A percentile compares a stretch with the other conserved stretches of the same genome.
Conservation (phyloP, 2,888 invertebrate genomes). For the Corythucha ciliata region DNA sequence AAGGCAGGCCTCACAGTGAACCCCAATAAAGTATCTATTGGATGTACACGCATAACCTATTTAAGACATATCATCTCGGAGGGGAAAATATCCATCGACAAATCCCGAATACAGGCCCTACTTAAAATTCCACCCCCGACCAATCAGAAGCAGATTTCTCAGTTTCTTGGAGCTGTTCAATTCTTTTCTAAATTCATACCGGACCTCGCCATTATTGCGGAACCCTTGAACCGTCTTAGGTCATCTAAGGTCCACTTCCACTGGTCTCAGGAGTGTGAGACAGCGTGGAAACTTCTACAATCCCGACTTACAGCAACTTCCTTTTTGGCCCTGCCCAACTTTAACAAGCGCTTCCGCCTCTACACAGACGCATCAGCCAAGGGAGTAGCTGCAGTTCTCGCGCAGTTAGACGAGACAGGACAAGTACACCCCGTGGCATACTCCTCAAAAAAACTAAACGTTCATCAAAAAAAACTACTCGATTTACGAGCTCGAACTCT, state of each 20-base stretch:
- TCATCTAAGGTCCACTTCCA: too few relatives aligned
- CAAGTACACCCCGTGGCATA: neutral
- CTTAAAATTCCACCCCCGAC: constrained; percentile 7
- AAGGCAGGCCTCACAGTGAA: constrained; percentile 32
- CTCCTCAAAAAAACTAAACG: too few relatives aligned
- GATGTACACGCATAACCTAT: constrained; percentile 12
- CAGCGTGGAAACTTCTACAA: too few relatives aligned
- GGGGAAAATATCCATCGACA: constrained; percentile 3
- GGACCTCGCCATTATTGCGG: too few relatives aligned
- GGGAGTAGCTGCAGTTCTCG: constrained; percentile 9
- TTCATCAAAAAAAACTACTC: constrained; percentile 10
- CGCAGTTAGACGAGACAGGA: constrained; percentile 2
- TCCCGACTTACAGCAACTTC: too few relatives aligned
- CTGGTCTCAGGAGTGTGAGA: too few relatives aligned
- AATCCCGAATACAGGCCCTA: neutral
- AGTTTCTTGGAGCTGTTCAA: constrained; percentile 12
- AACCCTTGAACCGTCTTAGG: too few relatives aligned
- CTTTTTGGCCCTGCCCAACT: too few relatives aligned
- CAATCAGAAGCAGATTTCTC: constrained; percentile 12
- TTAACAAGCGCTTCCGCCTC: too few relatives aligned
- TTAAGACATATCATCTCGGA: constrained; percentile 20
- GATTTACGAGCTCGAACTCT: constrained; percentile 12
- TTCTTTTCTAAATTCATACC: constrained; percentile 14
- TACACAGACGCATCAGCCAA: constrained; percentile 3
- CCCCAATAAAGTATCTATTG: constrained; percentile 29